Base-by-base conservation (phyloP, 1,140 invertebrate species). In the Rhysida immarginata region DNA sequence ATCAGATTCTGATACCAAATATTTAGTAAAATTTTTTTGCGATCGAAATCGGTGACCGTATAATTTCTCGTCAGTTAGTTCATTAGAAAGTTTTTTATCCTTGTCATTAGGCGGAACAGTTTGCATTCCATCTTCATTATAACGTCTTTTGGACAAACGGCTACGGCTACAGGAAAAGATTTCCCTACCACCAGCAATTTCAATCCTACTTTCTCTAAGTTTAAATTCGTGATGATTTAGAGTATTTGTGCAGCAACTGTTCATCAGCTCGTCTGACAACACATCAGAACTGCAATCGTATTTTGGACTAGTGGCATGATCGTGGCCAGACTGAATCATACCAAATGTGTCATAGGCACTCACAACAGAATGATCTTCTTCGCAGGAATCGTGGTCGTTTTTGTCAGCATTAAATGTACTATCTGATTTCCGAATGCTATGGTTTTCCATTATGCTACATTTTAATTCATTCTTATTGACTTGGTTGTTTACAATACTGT, bases 151-250 rank as follows among this genome's bases (percentile, higher is more conserved):
- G 52, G 80, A 77, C 48, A 83, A 82, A 74, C 86, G 84, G 63
- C 80, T 84, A 63, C 85, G 72, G 68, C 83, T 87, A 66, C 86
- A 84, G 29, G 85, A 87, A 69, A 84, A 88, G 46, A 90, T 77
- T 71, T 90, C 85, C 53, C 85, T 75, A 53, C 87, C 87, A 60
- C 86, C 86, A 43, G 85, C 86, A 68, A 88, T 87, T 76, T 89
- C 85, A 68, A 87, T 86, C 70, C 85, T 85, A 69, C 67, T 78
- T 56, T 73, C 70, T n/a, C 65, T 59, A 42, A 66, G 59, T 50
- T 60, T 59, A 26, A 58, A 49, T 41, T 61, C 58, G 11, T 45
- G 29, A 48, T 62, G 50, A 49, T 57, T 52, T n/a, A n/a, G n/a
- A n/a, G n/a, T n/a, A n/a, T n/a, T n/a, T n/a, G n/a, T n/a, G n/a